Evolutionary conservation across 2,113 vertebrate species (phyloP).

Genomic region (Trinectes maculatus): DNA sequence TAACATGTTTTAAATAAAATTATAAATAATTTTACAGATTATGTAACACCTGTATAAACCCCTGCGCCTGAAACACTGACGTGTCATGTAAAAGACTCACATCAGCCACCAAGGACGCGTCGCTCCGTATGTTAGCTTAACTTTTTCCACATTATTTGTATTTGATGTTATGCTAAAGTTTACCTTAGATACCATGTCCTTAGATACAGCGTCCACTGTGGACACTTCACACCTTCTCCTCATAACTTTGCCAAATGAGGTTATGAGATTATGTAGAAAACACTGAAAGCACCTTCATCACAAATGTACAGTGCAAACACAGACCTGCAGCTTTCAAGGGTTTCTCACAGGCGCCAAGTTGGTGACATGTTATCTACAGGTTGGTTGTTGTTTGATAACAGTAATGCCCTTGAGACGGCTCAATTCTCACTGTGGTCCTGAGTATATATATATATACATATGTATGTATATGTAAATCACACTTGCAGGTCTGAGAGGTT

Average conservation of each 20-base stretch:
- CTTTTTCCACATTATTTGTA: background rate
- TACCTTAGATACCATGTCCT: background rate
- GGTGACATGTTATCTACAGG: background rate
- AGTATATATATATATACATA: conserved; percentile 37
- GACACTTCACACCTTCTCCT: background rate
- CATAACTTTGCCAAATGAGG: background rate
- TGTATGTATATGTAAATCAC: too few species aligned
- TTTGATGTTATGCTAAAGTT: conserved; percentile 5
- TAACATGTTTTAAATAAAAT: too few species aligned
- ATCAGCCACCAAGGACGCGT: background rate
- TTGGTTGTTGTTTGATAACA: background rate
- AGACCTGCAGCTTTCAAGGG: background rate
- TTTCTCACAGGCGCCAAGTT: background rate
- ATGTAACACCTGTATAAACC: background rate
- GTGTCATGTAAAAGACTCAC: background rate
- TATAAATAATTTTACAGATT: too few species aligned
- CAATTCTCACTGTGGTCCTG: background rate
- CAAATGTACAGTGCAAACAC: background rate
- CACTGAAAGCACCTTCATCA: background rate
- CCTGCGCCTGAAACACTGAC: too few species aligned
- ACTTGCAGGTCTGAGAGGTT: background rate
- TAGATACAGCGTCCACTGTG: too few species aligned
- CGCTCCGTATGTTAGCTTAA: background rate
- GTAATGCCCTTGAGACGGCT: background rate
- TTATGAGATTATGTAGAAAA: background rate